Percentiles rank a stretch among this genome's conserved stretches.
Conservation (phyloP, 2,113 vertebrate genomes). For the Anolis carolinensis region DNA sequence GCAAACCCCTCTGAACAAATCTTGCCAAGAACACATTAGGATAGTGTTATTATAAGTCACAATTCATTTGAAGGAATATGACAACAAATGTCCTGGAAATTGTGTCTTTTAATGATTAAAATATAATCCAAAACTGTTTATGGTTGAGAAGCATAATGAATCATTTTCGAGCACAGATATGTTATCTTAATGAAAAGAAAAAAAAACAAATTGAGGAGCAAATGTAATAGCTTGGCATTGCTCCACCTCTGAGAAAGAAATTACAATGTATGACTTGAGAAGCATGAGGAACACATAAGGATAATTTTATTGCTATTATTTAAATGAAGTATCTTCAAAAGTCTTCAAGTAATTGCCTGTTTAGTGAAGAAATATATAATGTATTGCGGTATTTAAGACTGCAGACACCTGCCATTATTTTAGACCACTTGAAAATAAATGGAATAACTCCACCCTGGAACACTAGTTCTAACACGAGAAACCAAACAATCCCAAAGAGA, state of each 20-base stretch:
- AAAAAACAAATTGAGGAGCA: background rate
- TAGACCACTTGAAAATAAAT: slow-evolving; percentile 56
- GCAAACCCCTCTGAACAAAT: too few species aligned
- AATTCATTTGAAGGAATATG: too few species aligned
- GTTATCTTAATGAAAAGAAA: background rate
- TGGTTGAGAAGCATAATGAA: background rate
- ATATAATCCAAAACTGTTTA: background rate
- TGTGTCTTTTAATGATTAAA: background rate
- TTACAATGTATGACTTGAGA: background rate
- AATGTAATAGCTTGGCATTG: background rate
- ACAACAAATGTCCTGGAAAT: too few species aligned
- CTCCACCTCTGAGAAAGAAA: background rate
- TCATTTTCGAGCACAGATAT: background rate
- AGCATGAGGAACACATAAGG: background rate
- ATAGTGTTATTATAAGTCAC: too few species aligned
- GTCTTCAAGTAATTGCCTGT: slow-evolving; percentile 5
- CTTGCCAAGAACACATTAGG: too few species aligned
- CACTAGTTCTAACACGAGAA: slow-evolving; percentile 62
- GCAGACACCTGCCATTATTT: slow-evolving; percentile 54
- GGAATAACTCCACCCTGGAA: slow-evolving; percentile 40
- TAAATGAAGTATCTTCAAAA: slow-evolving; percentile 26
- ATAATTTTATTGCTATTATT: background rate
- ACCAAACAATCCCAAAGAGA: slow-evolving; percentile 40
- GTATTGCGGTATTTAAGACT: slow-evolving; percentile 55
- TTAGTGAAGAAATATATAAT: slow-evolving; percentile 37